phyloP scores from a whole-genome alignment of 37 sponge, comb jelly and placozoan genomes.

The Cladorhizidae sp. region DNA sequence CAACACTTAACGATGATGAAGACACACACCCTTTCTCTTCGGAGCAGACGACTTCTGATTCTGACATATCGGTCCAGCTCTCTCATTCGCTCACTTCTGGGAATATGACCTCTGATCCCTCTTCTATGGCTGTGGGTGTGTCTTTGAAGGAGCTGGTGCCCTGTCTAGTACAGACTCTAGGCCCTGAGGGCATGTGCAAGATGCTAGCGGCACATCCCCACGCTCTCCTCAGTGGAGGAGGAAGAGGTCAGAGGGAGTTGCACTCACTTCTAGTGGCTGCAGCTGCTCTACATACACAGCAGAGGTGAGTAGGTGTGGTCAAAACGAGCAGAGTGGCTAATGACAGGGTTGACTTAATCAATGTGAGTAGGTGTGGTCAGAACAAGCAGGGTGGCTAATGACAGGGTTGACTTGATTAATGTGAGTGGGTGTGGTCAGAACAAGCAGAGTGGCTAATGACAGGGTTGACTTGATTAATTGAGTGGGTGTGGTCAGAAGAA shows the following conservation, averaged over 20 bases:
- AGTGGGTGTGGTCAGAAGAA: not conserved
- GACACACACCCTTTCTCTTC: not conserved
- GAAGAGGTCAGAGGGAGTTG: not conserved
- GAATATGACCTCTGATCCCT: too few species aligned
- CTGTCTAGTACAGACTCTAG: not conserved
- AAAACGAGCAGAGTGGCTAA: too few species aligned
- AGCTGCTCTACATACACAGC: constrained; percentile 25
- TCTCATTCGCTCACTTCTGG: too few species aligned
- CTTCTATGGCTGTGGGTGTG: too few species aligned
- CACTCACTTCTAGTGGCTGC: constrained; percentile 22
- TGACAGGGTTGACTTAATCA: too few species aligned
- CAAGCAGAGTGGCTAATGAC: too few species aligned
- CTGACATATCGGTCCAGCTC: too few species aligned
- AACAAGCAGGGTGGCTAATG: too few species aligned
- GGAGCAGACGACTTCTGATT: too few species aligned
- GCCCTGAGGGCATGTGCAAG: not conserved
- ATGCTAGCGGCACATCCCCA: constrained; percentile 4
- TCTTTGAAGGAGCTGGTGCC: too few species aligned
- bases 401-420: too few species aligned
- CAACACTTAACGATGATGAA: not conserved
- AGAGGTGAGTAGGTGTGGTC: constrained; percentile 20
- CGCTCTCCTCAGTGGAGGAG: not conserved
- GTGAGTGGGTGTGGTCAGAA: constrained; percentile 8
- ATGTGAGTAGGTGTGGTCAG: constrained; percentile 6
- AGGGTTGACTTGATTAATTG: too few species aligned